Base-by-base conservation (phyloP, 23 tunicate species). In the Oikopleura vanhoeffeni region DNA sequence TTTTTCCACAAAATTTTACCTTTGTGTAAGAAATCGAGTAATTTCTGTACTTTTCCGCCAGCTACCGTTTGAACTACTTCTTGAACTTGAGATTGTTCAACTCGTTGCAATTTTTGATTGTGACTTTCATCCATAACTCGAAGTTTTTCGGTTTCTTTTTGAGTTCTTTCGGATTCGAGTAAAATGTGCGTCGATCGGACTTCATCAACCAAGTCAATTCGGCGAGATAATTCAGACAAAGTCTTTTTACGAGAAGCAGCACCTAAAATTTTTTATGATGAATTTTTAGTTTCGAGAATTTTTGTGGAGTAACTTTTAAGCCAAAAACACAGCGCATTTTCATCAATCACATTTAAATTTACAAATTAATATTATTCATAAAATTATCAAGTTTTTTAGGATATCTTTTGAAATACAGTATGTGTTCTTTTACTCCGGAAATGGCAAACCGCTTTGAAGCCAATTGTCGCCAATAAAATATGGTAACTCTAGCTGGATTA, bases 181-280 rank as follows among this genome's bases (percentile, higher is more conserved):
- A 93, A 83, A 0, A 93, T 91, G 83, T 93, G 98, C 28, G 98
- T 93, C 85, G 89, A 89, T 83, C 94, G 75, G 28, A 93, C 87
- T 85, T 93, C 98, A 28, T 93, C 83, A 57, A 93, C 86, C 40
- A 93, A 57, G 84, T 93, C 98, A 0, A 86, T 40, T 0, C 98
- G 76, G 36, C 90, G 89, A 83, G 89, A 91, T 83, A 89, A 89
- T 40, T 93, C 98, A 64, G 90, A 94, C 83, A 86, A 89, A 94
- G 90, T 93, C 91, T 76, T 86, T 86, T 89, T 89, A 42, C 90
- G 98, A 24, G 90, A 84, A 58, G 98, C 89, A 13, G 91, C n/a
- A n/a, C n/a, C n/a, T n/a, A n/a, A n/a, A n/a, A n/a, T n/a, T n/a
- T n/a, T n/a, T n/a, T n/a, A n/a, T n/a, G n/a, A n/a, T n/a, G n/a